Conservation (phyloP, 2,797 vertebrate species). For the Leptoclinus maculatus region DNA sequence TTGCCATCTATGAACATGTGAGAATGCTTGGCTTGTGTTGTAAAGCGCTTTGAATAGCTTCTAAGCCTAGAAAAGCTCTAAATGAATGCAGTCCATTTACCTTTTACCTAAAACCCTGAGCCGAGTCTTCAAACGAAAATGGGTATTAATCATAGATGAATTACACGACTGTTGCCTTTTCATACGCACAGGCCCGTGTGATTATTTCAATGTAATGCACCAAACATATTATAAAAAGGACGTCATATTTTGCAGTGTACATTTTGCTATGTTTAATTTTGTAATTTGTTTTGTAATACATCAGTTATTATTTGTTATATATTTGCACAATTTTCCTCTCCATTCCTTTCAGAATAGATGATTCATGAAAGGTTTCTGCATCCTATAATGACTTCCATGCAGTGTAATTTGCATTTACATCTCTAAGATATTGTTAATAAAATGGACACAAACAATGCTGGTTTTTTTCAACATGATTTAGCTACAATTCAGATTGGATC, state of each 20-base stretch:
- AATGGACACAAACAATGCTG: not conserved
- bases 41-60: too few species aligned
- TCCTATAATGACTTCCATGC: not conserved
- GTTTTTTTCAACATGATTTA: not conserved
- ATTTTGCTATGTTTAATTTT: not conserved
- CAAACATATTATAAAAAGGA: not conserved
- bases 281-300: not conserved
- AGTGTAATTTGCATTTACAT: not conserved
- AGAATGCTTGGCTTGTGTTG: too few species aligned
- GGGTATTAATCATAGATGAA: too few species aligned
- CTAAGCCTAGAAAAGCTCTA: not conserved
- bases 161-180: too few species aligned
- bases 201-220: not conserved
- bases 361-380: not conserved
- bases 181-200: too few species aligned
- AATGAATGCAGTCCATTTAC: not conserved
- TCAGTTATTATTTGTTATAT: too few species aligned
- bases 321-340: not conserved
- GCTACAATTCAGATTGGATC: not conserved
- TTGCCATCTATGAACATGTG: too few species aligned
- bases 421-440: not conserved
- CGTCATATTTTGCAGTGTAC: not conserved
- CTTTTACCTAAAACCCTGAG: not conserved
- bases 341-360: not conserved
- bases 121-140: not conserved